phyloP scores from a whole-genome alignment of 2,797 vertebrate species.

The Scolopax bukidnonensis region DNA sequence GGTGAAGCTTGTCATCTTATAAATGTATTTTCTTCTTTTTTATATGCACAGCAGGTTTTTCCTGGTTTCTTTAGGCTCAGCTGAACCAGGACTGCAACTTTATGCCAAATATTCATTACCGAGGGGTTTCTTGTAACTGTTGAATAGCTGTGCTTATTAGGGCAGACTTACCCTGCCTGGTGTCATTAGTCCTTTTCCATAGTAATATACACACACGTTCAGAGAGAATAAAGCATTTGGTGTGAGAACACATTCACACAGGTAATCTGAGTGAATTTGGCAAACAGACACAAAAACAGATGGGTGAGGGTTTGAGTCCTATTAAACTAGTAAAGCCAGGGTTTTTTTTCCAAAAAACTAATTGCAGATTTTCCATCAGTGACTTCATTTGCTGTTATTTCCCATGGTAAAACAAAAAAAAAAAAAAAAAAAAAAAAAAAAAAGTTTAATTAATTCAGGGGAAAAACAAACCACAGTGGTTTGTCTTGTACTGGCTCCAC shows the following conservation, averaged over 20 bases:
- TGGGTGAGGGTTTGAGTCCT: background rate
- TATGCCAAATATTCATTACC: slow-evolving; percentile 46
- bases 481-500: background rate
- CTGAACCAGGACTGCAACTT: slow-evolving; percentile 36
- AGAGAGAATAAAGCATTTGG: slow-evolving; percentile 10
- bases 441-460: background rate
- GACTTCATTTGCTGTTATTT: background rate
- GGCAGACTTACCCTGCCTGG: slow-evolving; percentile 16
- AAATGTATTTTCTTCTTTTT: slow-evolving; percentile 51
- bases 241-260: slow-evolving; percentile 7
- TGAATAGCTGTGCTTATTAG: slow-evolving; percentile 59
- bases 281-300: background rate
- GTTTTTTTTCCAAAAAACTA: slow-evolving; percentile 2
- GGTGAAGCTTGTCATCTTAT: slow-evolving; percentile 7
- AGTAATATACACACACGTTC: background rate
- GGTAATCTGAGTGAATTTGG: slow-evolving; percentile 47
- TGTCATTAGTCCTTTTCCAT: slow-evolving; percentile 37
- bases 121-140: background rate
- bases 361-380: slow-evolving; percentile 7
- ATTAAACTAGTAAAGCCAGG: background rate
- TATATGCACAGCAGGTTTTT: background rate
- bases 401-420: background rate
- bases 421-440: background rate
- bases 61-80: slow-evolving; percentile 36
- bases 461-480: background rate